phyloP scores from a whole-genome alignment of 2,888 invertebrate species.

The Macaria liturata region DNA sequence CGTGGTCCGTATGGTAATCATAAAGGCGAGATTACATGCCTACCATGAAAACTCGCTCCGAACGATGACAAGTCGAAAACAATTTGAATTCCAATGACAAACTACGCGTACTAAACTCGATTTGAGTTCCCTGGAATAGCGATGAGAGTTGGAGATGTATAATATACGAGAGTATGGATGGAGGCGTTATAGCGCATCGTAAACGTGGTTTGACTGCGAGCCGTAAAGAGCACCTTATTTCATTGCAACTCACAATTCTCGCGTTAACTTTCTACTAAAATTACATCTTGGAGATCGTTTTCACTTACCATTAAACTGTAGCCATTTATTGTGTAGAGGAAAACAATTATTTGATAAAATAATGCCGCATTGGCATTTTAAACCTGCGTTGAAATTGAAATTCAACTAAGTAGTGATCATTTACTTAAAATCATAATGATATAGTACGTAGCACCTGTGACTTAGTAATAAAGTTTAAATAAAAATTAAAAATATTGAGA shows the following conservation, averaged over 20 bases:
- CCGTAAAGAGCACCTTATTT: slow-evolving; percentile 36
- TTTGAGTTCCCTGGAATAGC: slow-evolving; percentile 49
- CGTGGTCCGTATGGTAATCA: slow-evolving; percentile 52
- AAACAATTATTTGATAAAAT: slow-evolving; percentile 12
- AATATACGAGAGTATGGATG: slow-evolving; percentile 44
- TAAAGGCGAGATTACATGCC: slow-evolving; percentile 46
- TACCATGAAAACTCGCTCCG: slow-evolving; percentile 50
- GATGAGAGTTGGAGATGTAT: slow-evolving; percentile 37
- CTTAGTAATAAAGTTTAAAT: too few species aligned
- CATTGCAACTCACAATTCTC: slow-evolving; percentile 23
- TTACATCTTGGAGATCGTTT: slow-evolving; percentile 19
- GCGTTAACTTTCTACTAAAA: slow-evolving; percentile 24
- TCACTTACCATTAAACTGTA: slow-evolving; percentile 11
- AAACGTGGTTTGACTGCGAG: slow-evolving; percentile 38
- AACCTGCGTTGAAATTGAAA: too few species aligned
- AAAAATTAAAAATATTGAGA: too few species aligned
- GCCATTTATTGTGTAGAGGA: not conserved
- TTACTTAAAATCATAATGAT: too few species aligned
- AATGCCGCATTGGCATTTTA: too few species aligned
- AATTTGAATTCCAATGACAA: slow-evolving; percentile 52
- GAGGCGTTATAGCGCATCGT: slow-evolving; percentile 43
- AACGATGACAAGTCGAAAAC: slow-evolving; percentile 48
- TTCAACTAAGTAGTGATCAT: too few species aligned
- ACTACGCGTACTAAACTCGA: slow-evolving; percentile 28
- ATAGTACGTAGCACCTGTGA: too few species aligned